Evolutionary conservation across 2,797 vertebrate species (phyloP).

Genomic region (Pogoniulus pusillus): DNA sequence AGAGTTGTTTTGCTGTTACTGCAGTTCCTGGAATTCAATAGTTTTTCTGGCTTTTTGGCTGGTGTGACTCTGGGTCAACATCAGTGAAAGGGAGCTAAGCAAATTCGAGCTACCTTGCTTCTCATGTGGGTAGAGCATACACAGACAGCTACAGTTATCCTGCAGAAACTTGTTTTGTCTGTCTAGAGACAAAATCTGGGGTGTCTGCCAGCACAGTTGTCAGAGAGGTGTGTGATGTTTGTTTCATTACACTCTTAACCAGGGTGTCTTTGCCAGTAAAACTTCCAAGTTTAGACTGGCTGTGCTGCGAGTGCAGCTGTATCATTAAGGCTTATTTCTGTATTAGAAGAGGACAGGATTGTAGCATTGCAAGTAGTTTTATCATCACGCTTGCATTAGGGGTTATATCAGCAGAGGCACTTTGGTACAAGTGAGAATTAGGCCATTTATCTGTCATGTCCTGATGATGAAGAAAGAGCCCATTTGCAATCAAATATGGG

Average conservation of each 20-base stretch:
- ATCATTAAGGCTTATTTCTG: not conserved
- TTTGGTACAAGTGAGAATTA: conserved; percentile 23
- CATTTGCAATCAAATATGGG: no score
- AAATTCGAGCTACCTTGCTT: not conserved
- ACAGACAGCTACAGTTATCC: not conserved
- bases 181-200: not conserved
- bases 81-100: not conserved
- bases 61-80: not conserved
- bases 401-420: not conserved
- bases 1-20: not conserved
- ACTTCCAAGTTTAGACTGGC: conserved; percentile 37
- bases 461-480: not conserved
- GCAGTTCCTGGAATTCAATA: conserved; percentile 12
- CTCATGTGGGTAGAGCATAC: not conserved
- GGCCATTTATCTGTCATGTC: not conserved
- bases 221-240: not conserved
- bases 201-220: conserved; percentile 9
- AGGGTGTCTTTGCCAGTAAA: conserved; percentile 16
- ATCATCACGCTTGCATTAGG: not conserved
- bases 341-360: not conserved
- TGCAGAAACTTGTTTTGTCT: conserved; percentile 35
- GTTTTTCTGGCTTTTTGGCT: not conserved
- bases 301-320: not conserved
- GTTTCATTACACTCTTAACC: not conserved
- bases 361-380: not conserved